phyloP scores from a whole-genome alignment of 2,888 invertebrate species.

The Caenorhabditis zanzibari region DNA sequence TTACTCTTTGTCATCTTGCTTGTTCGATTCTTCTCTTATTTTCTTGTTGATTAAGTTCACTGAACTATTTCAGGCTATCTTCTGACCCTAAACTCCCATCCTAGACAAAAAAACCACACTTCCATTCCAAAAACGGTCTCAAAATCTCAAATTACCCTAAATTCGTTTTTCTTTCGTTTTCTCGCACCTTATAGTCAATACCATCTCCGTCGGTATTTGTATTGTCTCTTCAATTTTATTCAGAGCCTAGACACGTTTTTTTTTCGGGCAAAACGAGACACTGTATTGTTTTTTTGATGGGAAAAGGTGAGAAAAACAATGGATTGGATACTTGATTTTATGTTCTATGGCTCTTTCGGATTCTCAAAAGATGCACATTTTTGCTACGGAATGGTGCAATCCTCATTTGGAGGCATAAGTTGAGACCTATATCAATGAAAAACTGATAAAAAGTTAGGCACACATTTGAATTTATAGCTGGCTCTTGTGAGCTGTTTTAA shows the following conservation, averaged over 20 bases:
- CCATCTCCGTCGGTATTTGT: conserved; percentile 22
- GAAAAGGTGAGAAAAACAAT: conserved; percentile 10
- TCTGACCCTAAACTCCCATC: neutral
- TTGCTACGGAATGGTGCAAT: too few species aligned
- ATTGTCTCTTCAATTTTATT: conserved; percentile 24
- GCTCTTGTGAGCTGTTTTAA: too few species aligned
- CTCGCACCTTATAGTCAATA: conserved; percentile 14
- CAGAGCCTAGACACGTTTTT: conserved; percentile 31
- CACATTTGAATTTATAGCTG: too few species aligned
- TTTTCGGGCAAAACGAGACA: conserved; percentile 16
- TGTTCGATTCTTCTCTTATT: neutral
- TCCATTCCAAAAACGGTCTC: neutral
- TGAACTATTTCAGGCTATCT: neutral
- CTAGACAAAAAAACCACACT: neutral
- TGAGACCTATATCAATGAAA: too few species aligned
- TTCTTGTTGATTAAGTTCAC: neutral
- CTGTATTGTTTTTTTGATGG: conserved; percentile 26
- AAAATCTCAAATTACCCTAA: conserved; percentile 22
- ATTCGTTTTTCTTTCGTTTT: conserved; percentile 34
- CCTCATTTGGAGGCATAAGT: too few species aligned
- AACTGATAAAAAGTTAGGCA: too few species aligned
- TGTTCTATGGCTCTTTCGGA: conserved; percentile 15
- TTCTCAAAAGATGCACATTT: neutral
- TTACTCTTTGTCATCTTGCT: conserved; percentile 5
- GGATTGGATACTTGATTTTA: conserved; percentile 5